Evolutionary conservation across 1,140 invertebrate species (phyloP), one percentile per base, ranked within the genome.

Genomic region (Drosophila trapezifrons): DNA sequence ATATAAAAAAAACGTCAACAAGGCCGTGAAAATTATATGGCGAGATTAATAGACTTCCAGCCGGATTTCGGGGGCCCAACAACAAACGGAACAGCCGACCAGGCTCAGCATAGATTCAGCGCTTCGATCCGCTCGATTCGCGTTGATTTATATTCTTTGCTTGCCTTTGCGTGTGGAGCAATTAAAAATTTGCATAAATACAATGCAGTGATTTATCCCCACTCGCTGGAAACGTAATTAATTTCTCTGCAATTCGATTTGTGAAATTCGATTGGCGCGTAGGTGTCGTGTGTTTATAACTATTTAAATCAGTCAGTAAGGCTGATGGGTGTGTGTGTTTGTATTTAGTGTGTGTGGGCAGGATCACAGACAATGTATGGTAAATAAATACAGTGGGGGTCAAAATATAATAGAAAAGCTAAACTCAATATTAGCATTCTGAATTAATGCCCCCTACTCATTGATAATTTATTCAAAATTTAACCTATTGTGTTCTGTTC

Each of bases 131-230:
- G 58, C 13, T 22, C 15, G 20, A 60, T 32, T 20, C 18, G 13
- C 12, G 1, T 35, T 71, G 69, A 71, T 71, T 71, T 49, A 57
- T 71, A 57, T 42, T 70, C 65, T n/a, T 58, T 58, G 20, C 4
- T 57, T 70, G 42, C 25, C 20, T 38, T 57, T 35, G 51, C 42
- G n/a, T 57, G 65, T 58, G 47, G 55, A 32, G 35, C 65, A 71
- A 71, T 71, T 71, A 49, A 57, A 70, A 40, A 71, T 71, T 58
- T 58, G 37, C 52, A 71, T 71, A 71, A 71, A 49, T 58, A 71
- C 69, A 71, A 71, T 71, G 37, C 35, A 71, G 20, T 71, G 69
- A 71, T 71, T 71, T 71, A 71, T 71, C 13, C 37, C 10, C 10
- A 27, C 47, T 71, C 27, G 25, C 52, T 37, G 38, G 52, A 20